Conservation (phyloP, 2,113 vertebrate species). For the Coreoperca whiteheadi region DNA sequence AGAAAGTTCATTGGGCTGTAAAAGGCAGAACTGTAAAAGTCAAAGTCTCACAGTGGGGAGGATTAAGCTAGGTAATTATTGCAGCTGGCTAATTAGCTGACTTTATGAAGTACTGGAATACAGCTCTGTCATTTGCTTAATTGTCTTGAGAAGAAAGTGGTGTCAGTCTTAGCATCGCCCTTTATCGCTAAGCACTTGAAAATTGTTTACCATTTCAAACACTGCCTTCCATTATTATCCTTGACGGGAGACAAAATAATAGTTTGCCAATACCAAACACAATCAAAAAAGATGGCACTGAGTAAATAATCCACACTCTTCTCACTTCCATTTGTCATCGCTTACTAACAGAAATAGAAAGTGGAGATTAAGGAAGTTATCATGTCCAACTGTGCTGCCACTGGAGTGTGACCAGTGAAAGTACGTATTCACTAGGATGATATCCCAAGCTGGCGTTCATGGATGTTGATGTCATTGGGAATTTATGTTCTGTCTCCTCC, state of each 20-base stretch:
- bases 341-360: neutral
- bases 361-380: neutral
- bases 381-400: neutral
- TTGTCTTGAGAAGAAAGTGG: slow-evolving; percentile 43
- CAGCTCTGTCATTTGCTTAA: slow-evolving; percentile 44
- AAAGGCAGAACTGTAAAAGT: slow-evolving; percentile 8
- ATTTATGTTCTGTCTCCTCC: slow-evolving; percentile 28
- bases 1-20: slow-evolving; percentile 11
- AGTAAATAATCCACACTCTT: neutral
- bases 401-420: slow-evolving; percentile 16
- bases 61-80: slow-evolving; percentile 59
- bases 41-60: slow-evolving; percentile 31
- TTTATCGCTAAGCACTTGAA: slow-evolving; percentile 31
- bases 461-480: neutral
- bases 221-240: neutral
- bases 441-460: neutral
- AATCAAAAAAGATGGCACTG: neutral
- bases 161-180: slow-evolving; percentile 1
- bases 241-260: slow-evolving; percentile 1
- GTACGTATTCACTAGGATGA: neutral
- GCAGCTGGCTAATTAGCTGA: slow-evolving; percentile 59
- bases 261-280: neutral
- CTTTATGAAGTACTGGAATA: slow-evolving; percentile 26
- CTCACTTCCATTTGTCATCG: neutral
- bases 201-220: slow-evolving; percentile 43